Conservation (phyloP, 2,113 vertebrate genomes). For the Tricholaema leucomelas region DNA sequence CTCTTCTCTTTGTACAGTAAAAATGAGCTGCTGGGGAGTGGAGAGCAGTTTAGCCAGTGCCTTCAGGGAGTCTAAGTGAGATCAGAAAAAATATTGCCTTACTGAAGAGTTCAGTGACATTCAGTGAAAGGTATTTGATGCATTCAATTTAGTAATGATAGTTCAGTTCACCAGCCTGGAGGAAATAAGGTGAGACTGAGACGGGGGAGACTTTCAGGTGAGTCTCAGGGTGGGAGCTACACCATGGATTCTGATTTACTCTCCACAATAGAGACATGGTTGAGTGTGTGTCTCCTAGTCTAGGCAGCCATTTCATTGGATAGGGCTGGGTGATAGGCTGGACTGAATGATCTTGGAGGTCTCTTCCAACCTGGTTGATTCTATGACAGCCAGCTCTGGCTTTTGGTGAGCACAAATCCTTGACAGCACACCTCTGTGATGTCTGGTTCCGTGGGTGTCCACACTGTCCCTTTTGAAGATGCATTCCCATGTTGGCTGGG, state of each 20-base stretch:
- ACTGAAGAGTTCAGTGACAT: too few relatives aligned
- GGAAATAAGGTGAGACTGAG: not conserved
- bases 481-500: rapidly evolving
- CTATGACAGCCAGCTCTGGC: not conserved
- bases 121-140: too few relatives aligned
- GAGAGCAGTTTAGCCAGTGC: not conserved
- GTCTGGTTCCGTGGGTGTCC: not conserved
- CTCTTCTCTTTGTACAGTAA: not conserved
- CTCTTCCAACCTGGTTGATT: too few relatives aligned
- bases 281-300: not conserved
- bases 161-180: not conserved
- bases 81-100: not conserved
- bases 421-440: rapidly evolving
- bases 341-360: too few relatives aligned
- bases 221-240: too few relatives aligned
- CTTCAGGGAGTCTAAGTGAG: not conserved
- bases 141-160: not conserved
- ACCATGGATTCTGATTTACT: not conserved
- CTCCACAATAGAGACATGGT: rapidly evolving
- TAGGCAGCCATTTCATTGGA: too few relatives aligned
- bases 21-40: not conserved
- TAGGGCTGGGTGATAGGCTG: too few relatives aligned
- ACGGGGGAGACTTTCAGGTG: too few relatives aligned
- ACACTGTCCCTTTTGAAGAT: not conserved
- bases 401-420: not conserved